Percentiles rank a stretch among this genome's conserved stretches.
Conservation (phyloP, 2,113 vertebrate genomes). For the Brachypodius melanocephalos region DNA sequence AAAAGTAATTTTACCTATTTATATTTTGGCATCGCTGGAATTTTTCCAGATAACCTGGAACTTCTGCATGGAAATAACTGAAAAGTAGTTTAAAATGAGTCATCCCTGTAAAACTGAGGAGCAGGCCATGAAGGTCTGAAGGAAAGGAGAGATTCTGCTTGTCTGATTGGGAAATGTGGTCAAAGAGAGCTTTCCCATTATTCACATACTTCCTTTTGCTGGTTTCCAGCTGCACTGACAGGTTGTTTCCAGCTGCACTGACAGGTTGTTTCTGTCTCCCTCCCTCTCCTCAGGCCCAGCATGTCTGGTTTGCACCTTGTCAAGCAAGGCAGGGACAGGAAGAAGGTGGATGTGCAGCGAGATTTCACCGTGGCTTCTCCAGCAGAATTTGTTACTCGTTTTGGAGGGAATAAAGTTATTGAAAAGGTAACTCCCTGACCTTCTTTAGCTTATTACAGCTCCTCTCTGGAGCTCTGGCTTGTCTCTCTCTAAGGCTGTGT, state of each 20-base stretch:
- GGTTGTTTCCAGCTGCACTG: neutral
- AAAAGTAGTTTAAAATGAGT: neutral
- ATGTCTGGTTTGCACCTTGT: constrained; percentile 97
- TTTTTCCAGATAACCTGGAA: neutral
- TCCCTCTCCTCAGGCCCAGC: constrained; percentile 79
- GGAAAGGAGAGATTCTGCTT: neutral
- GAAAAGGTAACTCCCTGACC: constrained; percentile 83
- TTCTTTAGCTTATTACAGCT: neutral
- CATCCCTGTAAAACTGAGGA: neutral
- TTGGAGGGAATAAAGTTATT: constrained; percentile 97
- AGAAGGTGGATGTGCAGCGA: constrained; percentile 90
- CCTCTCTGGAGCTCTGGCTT: neutral
- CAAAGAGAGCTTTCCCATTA: neutral
- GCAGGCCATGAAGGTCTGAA: neutral
- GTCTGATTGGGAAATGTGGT: neutral
- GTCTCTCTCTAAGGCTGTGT: neutral
- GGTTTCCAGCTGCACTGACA: neutral
- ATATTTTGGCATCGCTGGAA: neutral
- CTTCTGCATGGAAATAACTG: neutral
- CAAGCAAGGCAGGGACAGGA: constrained; percentile 92
- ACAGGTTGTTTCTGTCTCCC: neutral
- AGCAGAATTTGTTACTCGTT: constrained; percentile 96
- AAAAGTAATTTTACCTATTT: accelerated
- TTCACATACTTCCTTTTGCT: accelerated
- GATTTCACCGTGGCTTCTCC: constrained; percentile 98